A percentile compares a stretch with the other conserved stretches of the same genome.
These are phyloP conservation scores for Dendrocincla tyrannina DNA, from an alignment of 2,797 vertebrate genomes.

Conservation along the genomic window DNA sequence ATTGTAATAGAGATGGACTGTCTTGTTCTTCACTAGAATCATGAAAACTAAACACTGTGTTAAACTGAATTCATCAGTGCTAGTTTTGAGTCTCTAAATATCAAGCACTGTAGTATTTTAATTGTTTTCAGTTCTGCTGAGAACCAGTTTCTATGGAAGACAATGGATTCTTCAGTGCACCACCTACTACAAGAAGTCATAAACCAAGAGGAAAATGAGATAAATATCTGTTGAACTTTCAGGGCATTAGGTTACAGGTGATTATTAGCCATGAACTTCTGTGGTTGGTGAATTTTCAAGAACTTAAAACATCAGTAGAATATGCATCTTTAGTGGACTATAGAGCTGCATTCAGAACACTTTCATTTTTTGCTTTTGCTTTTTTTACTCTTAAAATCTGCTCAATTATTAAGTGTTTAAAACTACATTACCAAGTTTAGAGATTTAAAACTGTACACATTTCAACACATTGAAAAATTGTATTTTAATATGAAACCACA, in stretches of 20 bases:
- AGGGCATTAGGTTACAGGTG: not conserved
- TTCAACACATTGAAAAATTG: not conserved
- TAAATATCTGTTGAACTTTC: not conserved
- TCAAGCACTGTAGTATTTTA: not conserved
- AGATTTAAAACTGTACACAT: not conserved
- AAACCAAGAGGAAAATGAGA: not conserved
- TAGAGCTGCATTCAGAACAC: fast-evolving
- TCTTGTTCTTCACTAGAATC: not conserved
- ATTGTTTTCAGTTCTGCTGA: not conserved
- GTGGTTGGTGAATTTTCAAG: not conserved
- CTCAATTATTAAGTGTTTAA: not conserved
- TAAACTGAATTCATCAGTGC: not conserved
- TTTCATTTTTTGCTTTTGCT: not conserved
- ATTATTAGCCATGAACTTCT: not conserved
- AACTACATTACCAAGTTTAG: not conserved
- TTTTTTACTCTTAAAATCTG: not conserved
- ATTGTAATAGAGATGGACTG: not conserved
- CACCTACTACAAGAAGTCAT: not conserved
- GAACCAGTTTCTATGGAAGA: not conserved
- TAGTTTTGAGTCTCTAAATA: not conserved
- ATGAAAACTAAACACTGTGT: not conserved
- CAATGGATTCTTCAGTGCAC: not conserved
- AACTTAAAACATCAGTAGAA: not conserved
- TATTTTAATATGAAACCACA: not conserved
- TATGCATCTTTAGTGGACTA: not conserved